These are phyloP conservation scores for Perca schrenkii DNA, from an alignment of 2,113 vertebrate genomes.

Conservation along the genomic window DNA sequence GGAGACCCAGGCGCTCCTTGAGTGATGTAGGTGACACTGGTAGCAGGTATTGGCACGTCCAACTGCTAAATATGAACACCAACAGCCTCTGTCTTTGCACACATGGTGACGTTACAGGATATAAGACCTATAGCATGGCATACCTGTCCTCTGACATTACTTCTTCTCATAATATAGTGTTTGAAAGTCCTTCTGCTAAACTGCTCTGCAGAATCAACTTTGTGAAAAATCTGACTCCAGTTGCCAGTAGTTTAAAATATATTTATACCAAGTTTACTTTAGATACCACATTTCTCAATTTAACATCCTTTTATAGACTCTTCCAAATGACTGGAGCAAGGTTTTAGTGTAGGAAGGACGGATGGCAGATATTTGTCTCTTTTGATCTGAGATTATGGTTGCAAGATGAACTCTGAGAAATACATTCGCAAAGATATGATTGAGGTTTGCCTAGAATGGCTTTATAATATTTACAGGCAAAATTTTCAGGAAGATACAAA, in stretches of 20 bases:
- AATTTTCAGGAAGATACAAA: background rate
- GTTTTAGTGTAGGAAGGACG: too few relatives aligned
- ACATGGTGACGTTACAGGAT: background rate
- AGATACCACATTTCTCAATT: background rate
- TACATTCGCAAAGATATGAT: background rate
- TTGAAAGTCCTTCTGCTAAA: background rate
- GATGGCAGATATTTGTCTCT: background rate
- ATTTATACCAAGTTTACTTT: background rate
- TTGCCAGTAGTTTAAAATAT: background rate
- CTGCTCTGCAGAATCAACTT: slow-evolving; percentile 2
- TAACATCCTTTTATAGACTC: background rate
- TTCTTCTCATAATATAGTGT: background rate
- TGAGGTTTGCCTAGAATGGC: background rate
- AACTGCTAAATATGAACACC: background rate
- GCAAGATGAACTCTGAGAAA: background rate
- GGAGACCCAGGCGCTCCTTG: slow-evolving; percentile 74
- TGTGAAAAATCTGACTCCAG: background rate
- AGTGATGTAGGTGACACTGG: slow-evolving; percentile 69
- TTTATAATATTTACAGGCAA: background rate
- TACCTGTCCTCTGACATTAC: background rate
- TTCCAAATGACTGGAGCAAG: background rate
- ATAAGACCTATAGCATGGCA: background rate
- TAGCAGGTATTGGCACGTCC: slow-evolving; percentile 8
- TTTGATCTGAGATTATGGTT: background rate
- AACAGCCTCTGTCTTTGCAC: background rate